Base-by-base conservation (phyloP, 2,888 invertebrate species). In the Volucella bombylans region DNA sequence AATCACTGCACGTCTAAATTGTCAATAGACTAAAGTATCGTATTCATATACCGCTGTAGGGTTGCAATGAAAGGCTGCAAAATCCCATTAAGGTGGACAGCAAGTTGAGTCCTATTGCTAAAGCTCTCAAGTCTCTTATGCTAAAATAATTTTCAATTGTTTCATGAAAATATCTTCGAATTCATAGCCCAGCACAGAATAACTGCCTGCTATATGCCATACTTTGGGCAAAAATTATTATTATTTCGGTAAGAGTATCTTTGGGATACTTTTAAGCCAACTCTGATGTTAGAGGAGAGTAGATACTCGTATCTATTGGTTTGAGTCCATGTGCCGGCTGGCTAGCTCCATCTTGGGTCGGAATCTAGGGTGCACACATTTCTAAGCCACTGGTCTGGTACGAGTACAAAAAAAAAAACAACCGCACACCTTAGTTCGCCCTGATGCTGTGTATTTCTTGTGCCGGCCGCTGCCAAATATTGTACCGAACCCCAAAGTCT, bases 91-190 rank as follows among this genome's bases (percentile, higher is more conserved):
- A 55, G 47, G 41, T 59, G 67, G 59, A 59, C 55, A 57, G 55
- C 55, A 4, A 68, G 14, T 50, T 45, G 39, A 67, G 78, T 68
- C 59, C 50, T 64, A 64, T 65, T 67, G 65, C 62, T 31, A 49
- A 67, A 85, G 54, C 85, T 55, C 68, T 80, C 81, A 76, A 80
- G 18, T 81, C 80, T 77, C 80, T 76, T 72, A 71, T 81, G 76
- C 71, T 77, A 72, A 74, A 76, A 85, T 81, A 81, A 77, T 85
- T 81, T 72, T 55, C 85, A 72, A 85, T 85, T 85, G 85, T 81
- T 81, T 81, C 61, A 59, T 81, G 31, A 31, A 81, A 80, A 81
- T 81, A 76, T 76, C 85, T 68, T 85, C 72, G 62, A 85, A 85
- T 81, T 72, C 67, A 72, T 71, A 54, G 69, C 14, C 57, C 49